These are phyloP conservation scores for Arbacia lixula DNA, from an alignment of 53 echinoderm and acorn worm genomes.

Conservation along the genomic window DNA sequence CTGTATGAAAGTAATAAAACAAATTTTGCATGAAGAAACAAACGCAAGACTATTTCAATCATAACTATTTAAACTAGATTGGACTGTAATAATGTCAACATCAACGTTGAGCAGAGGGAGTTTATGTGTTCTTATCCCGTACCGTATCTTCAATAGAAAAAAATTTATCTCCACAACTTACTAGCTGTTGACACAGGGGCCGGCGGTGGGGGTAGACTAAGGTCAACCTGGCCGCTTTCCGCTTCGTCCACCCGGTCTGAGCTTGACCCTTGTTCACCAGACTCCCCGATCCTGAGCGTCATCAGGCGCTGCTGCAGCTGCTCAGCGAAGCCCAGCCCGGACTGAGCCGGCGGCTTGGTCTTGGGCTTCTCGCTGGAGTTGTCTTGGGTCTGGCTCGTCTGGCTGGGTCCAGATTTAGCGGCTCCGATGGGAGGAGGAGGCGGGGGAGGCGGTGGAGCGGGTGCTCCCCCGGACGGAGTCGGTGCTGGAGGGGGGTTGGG, in stretches of 20 bases:
- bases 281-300: background rate
- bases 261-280: background rate
- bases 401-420: background rate
- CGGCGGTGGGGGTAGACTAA: conserved; percentile 10
- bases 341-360: conserved; percentile 8
- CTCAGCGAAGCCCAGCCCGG: conserved; percentile 9
- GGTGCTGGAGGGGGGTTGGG: conserved; percentile 22
- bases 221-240: background rate
- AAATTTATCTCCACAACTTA: no score
- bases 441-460: conserved; percentile 33
- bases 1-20: no score
- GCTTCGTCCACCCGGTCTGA: no score
- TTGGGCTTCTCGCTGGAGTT: background rate
- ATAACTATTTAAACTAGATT: no score
- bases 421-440: conserved; percentile 37
- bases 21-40: no score
- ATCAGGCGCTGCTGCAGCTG: conserved; percentile 29
- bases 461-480: background rate
- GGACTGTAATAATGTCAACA: no score
- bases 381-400: background rate
- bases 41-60: no score
- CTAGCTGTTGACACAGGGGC: no score
- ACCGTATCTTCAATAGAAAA: no score
- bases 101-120: no score
- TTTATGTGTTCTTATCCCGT: no score